Percentiles rank a stretch among this genome's conserved stretches.
phyloP scores from a whole-genome alignment of 2,113 vertebrate species.

The Myiopsitta monachus region DNA sequence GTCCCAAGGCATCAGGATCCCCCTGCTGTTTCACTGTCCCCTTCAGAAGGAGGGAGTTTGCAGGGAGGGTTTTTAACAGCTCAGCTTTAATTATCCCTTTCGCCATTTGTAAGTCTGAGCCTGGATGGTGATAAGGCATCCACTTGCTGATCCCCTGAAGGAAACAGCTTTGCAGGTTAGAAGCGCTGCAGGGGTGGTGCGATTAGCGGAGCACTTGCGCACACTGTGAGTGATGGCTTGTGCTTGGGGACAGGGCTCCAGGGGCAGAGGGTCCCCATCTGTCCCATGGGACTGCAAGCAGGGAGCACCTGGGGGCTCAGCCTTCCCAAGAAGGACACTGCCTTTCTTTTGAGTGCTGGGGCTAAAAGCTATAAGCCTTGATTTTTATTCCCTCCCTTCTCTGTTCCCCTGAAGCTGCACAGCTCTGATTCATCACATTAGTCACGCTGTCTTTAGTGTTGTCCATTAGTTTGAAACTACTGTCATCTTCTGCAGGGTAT shows the following conservation, averaged over 20 bases:
- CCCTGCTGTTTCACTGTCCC: rapidly evolving
- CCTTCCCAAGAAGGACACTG: background rate
- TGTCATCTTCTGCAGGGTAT: background rate
- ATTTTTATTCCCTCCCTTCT: background rate
- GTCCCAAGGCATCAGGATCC: background rate
- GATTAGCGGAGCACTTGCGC: background rate
- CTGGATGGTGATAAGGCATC: background rate
- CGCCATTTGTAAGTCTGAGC: background rate
- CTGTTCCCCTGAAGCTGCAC: background rate
- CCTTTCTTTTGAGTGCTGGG: background rate
- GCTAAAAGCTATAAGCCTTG: background rate
- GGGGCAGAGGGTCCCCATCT: background rate
- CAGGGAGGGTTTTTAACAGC: background rate
- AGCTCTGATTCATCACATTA: background rate
- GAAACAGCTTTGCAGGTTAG: background rate
- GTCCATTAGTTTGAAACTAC: background rate
- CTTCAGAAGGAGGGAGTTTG: background rate
- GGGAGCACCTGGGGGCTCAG: background rate
- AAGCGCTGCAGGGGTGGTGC: background rate
- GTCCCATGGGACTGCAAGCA: background rate
- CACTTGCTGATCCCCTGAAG: background rate
- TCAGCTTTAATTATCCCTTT: background rate
- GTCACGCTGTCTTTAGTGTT: background rate
- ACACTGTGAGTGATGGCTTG: background rate
- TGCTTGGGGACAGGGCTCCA: background rate